Conservation (phyloP, 2,113 vertebrate genomes). For the Herpetotheres cachinnans region DNA sequence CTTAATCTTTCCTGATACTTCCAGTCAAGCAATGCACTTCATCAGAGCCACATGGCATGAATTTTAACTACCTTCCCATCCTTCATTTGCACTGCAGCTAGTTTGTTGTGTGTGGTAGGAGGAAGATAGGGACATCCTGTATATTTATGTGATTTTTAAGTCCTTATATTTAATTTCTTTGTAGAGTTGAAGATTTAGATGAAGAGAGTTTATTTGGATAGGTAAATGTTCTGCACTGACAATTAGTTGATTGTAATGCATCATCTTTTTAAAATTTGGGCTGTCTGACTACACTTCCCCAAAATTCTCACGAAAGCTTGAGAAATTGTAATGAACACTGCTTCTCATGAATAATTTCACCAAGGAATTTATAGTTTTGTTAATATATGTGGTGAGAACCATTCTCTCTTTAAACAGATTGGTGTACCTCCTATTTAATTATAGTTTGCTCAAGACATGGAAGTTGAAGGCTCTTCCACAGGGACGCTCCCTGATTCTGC, state of each 20-base stretch:
- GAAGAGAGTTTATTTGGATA: not conserved
- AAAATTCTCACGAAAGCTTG: not conserved
- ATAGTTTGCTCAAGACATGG: not conserved
- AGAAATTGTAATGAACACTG: accelerated
- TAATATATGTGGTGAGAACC: not conserved
- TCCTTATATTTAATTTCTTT: not conserved
- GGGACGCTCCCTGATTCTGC: not conserved
- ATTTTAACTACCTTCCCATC: not conserved
- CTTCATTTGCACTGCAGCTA: not conserved
- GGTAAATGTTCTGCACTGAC: not conserved
- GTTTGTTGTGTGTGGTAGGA: not conserved
- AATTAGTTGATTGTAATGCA: not conserved
- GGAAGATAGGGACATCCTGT: not conserved
- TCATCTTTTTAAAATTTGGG: not conserved
- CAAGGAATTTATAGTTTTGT: not conserved
- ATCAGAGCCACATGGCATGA: not conserved
- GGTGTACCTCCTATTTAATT: not conserved
- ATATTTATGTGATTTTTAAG: not conserved
- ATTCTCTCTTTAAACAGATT: not conserved
- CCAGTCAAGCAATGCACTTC: not conserved
- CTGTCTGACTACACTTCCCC: not conserved
- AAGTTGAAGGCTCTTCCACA: not conserved
- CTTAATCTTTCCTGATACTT: not conserved
- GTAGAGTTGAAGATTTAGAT: not conserved
- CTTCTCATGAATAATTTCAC: not conserved